Evolutionary conservation across 2,113 vertebrate genomes (phyloP).

Genomic region (Alethe castanea): DNA sequence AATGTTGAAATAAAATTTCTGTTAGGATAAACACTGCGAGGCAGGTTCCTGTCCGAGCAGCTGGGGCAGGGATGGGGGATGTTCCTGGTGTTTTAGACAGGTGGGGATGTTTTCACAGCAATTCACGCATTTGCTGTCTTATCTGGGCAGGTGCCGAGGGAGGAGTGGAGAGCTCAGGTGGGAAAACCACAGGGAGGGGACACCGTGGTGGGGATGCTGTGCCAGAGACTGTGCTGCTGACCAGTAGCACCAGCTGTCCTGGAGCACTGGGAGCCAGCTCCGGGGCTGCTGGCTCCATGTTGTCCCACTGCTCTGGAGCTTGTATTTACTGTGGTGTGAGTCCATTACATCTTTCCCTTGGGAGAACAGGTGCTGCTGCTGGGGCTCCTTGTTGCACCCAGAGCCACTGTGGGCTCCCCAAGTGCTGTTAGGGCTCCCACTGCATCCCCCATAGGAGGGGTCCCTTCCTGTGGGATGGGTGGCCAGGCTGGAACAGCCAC

Average conservation of each 20-base stretch:
- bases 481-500: background rate
- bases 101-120: background rate
- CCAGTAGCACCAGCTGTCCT: background rate
- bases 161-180: background rate
- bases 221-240: background rate
- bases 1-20: background rate
- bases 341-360: background rate
- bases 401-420: background rate
- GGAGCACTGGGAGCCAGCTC: background rate
- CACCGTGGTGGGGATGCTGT: accelerated
- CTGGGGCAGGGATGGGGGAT: background rate
- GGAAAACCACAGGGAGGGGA: accelerated
- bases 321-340: accelerated
- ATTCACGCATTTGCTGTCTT: background rate
- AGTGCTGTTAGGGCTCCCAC: background rate
- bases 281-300: accelerated
- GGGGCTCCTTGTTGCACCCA: background rate
- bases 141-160: background rate
- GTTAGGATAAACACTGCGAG: background rate
- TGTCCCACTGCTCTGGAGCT: background rate
- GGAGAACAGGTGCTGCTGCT: background rate
- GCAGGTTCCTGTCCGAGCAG: background rate
- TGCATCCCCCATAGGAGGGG: background rate
- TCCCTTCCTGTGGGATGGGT: background rate
- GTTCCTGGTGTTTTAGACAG: background rate